These are phyloP conservation scores for Sylvicola fuscatus DNA, from an alignment of 2,888 invertebrate species.

Conservation along the genomic window DNA sequence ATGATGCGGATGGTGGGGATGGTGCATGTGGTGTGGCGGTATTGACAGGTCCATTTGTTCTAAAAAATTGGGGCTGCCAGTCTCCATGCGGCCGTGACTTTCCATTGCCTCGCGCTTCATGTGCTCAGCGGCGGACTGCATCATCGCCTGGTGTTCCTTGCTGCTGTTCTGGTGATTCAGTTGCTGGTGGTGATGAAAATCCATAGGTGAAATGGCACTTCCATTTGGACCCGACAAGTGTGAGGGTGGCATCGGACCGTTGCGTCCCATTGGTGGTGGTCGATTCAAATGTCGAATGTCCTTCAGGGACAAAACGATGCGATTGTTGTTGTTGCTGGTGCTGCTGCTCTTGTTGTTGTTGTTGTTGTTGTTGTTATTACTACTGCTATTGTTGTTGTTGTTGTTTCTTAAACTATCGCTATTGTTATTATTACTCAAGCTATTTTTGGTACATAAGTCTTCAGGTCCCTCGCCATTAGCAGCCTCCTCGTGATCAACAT, in stretches of 20 bases:
- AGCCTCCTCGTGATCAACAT: constrained; percentile 6
- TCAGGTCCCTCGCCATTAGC: constrained; percentile 20
- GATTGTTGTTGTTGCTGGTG: constrained; percentile 21
- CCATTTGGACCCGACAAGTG: constrained; percentile 1
- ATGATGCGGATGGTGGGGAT: constrained; percentile 12
- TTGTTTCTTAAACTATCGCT: neutral
- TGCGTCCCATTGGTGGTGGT: constrained; percentile 9
- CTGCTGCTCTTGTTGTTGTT: constrained; percentile 10
- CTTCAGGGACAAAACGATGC: constrained; percentile 24
- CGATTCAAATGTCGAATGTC: constrained; percentile 25
- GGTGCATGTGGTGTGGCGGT: constrained; percentile 19
- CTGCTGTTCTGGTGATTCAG: constrained; percentile 5
- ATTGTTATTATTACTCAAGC: neutral
- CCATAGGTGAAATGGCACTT: neutral
- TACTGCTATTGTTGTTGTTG: neutral
- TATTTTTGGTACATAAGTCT: constrained; percentile 21
- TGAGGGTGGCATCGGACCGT: constrained; percentile 9
- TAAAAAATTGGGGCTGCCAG: constrained; percentile 20
- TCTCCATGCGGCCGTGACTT: constrained; percentile 8
- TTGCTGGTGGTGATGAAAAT: neutral
- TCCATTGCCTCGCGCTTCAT: constrained; percentile 18
- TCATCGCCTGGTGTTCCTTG: constrained; percentile 5
- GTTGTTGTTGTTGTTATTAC: constrained; percentile 4
- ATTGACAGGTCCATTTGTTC: constrained; percentile 25
- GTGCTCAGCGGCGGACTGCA: constrained; percentile 10